Evolutionary conservation across 2,113 vertebrate genomes (phyloP), one percentile per base, ranked within the genome.

Genomic region (Psammodynastes pulverulentus): DNA sequence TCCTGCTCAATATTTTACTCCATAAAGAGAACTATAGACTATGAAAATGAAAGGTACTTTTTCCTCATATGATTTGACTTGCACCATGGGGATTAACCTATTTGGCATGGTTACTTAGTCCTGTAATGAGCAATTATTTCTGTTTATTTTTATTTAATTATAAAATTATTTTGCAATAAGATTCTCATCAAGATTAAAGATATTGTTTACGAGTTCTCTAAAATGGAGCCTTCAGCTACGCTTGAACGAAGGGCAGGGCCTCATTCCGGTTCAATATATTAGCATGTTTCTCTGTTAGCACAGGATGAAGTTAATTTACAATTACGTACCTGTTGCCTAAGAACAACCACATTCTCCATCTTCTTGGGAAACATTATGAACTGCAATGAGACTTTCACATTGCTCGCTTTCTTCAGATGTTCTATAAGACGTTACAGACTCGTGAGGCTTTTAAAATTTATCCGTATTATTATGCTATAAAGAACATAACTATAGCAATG

Each of bases 381-480:
- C 97, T 93, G 98, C 98, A 95, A 99, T 99, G 86, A 99, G 98
- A 96, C 99, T 99, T 97, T 99, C 98, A 92, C 98, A 98, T 96
- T 99, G 99, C 90, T 99, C 99, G 0, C 95, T 98, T 97, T 99
- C 98, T 90, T 99, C 99, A 13, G 98, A 95, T 87, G 97, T 96
- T 97, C 99, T 99, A 93, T 53, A 89, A 94, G 94, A 92, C 93
- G 88, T 93, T 0, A 92, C 0, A 84, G 45, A 21, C 26, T 19
- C 54, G 10, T 85, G n/a, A 89, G 49, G 26, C 24, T 86, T 48
- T 89, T 79, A 54, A 9, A 3, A 58, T 90, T 49, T 56, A 56
- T 10, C 23, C 91, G 54, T 79, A 39, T 34, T 34, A 91, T 46
- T 0, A 0, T 5, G 24, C 6, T 53, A 43, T 4, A 52, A 46